Percentiles rank a stretch among this genome's conserved stretches.
These are phyloP conservation scores for Halocynthia aurantium DNA, from an alignment of 23 tunicate species.

Conservation along the genomic window DNA sequence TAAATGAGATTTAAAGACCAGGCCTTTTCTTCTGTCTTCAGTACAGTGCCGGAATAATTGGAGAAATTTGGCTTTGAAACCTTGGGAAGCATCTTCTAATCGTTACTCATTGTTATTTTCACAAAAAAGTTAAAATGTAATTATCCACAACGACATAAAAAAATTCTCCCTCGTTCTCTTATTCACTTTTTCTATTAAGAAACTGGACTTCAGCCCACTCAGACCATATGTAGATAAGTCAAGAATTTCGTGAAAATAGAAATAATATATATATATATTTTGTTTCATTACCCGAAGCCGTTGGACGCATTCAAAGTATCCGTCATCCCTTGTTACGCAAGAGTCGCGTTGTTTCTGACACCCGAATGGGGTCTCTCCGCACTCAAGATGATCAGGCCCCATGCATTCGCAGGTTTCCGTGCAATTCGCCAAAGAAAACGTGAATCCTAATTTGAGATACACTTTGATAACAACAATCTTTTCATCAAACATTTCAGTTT, in stretches of 20 bases:
- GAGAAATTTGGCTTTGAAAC: background rate
- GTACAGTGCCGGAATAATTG: background rate
- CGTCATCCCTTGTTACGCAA: slow-evolving; percentile 16
- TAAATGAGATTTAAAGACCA: too few species aligned
- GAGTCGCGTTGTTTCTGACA: slow-evolving; percentile 7
- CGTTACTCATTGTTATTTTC: background rate
- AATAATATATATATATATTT: background rate
- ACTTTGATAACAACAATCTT: too few species aligned
- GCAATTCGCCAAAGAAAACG: slow-evolving; percentile 29
- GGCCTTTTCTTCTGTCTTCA: too few species aligned
- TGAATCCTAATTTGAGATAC: slow-evolving; percentile 5
- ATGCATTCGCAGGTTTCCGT: slow-evolving; percentile 34
- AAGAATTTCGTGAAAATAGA: too few species aligned
- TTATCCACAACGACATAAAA: background rate
- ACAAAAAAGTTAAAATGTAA: too few species aligned
- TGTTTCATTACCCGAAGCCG: slow-evolving; percentile 14
- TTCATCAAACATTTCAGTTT: background rate
- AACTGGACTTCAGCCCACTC: too few species aligned
- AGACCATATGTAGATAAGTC: too few species aligned
- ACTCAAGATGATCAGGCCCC: slow-evolving; percentile 16
- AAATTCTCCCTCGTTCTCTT: too few species aligned
- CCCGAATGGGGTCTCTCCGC: slow-evolving; percentile 18
- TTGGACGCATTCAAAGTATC: slow-evolving; percentile 18
- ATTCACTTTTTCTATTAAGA: too few species aligned
- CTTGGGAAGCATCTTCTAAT: background rate